phyloP scores from a whole-genome alignment of 64 coral and sea anemone species.

The Montipora sp. region DNA sequence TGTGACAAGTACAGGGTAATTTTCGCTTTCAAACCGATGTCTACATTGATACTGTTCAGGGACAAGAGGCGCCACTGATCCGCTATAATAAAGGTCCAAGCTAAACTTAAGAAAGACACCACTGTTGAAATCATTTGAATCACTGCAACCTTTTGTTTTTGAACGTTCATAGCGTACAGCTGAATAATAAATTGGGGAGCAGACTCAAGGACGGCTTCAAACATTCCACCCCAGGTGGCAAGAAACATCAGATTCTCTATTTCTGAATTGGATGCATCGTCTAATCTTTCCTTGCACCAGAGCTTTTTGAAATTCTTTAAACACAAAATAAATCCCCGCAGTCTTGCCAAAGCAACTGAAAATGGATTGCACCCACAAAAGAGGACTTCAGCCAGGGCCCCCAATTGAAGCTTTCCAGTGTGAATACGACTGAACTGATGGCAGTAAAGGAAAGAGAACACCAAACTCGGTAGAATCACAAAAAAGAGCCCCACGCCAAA shows the following conservation, averaged over 20 bases:
- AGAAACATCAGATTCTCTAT: not conserved
- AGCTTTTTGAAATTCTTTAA: conserved; percentile 10
- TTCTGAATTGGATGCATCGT: not conserved
- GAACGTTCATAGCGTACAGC: not conserved
- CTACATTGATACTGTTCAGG: no score
- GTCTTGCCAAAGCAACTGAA: no score
- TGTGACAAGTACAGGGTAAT: no score
- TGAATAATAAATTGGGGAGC: conserved; percentile 21
- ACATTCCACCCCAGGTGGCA: not conserved
- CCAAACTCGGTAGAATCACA: no score
- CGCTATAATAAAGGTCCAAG: not conserved
- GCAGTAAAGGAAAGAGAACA: no score
- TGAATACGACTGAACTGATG: no score
- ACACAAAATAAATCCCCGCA: not conserved
- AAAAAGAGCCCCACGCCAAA: no score
- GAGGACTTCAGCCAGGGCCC: no score
- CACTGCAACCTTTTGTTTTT: not conserved
- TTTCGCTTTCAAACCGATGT: no score
- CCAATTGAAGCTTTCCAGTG: no score
- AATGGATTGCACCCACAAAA: no score
- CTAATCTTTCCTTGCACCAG: not conserved
- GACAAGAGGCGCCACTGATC: not conserved
- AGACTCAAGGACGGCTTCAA: no score
- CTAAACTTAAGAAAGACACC: not conserved
- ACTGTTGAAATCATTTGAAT: not conserved